Evolutionary conservation across 2,113 vertebrate species (phyloP), one percentile per base, ranked within the genome.

Genomic region (Laticauda laticaudata): DNA sequence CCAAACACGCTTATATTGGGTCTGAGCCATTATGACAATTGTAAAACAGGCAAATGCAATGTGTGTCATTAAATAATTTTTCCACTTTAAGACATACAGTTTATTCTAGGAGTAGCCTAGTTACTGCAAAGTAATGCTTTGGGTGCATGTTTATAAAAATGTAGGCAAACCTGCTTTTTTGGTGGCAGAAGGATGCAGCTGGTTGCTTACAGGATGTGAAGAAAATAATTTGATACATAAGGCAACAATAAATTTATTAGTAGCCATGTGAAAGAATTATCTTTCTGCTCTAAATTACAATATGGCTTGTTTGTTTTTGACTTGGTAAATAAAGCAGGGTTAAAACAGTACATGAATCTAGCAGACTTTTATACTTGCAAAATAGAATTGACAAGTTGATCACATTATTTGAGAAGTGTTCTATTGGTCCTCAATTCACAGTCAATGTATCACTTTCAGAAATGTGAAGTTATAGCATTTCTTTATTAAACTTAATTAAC

Each of bases 151-250:
- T 92, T 89, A 43, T 92, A 26, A 75, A 88, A 92, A 75, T 55
- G 61, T 45, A 81, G 92, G 29, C 92, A 92, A 81, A 57, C 61
- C 55, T 56, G 92, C 26, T 81, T 56, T 56, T 87, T 45, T 61
- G 18, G 15, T 55, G 59, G 45, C 45, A 64, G 86, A 21, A 56
- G 88, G 14, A 92, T 75, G 59, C 48, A 69, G 43, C 48, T 26
- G 7, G 55, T 89, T 88, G 34, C 48, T 92, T 54, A 69, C 21
- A 88, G 39, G 51, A 87, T 14, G 48, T 53, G 12, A 15, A 39
- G 34, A 18, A 89, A 43, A 54, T n/a, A 45, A 45, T 89, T 57
- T 56, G 51, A 45, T 59, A 91, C 39, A 14, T 54, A 15, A 45
- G n/a, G 34, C 3, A 75, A 92, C 21, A n/a, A 45, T 51, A 56